A percentile compares a stretch with the other conserved stretches of the same genome.
These are phyloP conservation scores for Ruditapes philippinarum DNA, from an alignment of 1,140 invertebrate species.

Conservation along the genomic window DNA sequence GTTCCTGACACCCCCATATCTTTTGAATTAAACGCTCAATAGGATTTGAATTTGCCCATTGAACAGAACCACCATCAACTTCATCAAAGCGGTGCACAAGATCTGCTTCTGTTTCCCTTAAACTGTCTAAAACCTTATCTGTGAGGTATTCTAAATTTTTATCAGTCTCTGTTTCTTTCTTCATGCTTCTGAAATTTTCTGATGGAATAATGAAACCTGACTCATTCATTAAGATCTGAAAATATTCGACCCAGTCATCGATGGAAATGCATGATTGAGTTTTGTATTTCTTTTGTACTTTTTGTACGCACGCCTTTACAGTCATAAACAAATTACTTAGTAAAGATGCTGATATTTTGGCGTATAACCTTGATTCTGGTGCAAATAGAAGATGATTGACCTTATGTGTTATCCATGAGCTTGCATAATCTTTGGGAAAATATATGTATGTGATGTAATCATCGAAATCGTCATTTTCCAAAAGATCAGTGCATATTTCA, in stretches of 20 bases:
- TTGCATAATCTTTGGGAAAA: neutral
- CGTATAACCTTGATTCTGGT: neutral
- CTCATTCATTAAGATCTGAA: neutral
- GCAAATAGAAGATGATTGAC: neutral
- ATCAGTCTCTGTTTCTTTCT: neutral
- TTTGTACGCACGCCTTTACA: neutral
- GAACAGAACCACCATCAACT: neutral
- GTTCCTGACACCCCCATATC: slow-evolving; percentile 1
- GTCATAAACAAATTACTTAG: neutral
- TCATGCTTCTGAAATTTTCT: neutral
- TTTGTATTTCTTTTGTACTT: neutral
- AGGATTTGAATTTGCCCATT: neutral
- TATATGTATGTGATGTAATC: neutral
- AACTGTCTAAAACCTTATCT: no score
- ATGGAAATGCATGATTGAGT: neutral
- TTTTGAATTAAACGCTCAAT: neutral
- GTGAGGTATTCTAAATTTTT: neutral
- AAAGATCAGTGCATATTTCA: neutral
- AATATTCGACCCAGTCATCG: neutral
- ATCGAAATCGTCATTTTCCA: neutral
- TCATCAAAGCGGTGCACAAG: neutral
- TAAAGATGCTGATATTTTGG: neutral
- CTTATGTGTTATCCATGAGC: neutral
- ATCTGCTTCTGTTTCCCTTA: neutral
- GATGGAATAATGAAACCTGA: neutral